Percentiles rank a stretch among this genome's conserved stretches.
phyloP scores from a whole-genome alignment of 1,140 invertebrate genomes.

The Bombus difficillimus region DNA sequence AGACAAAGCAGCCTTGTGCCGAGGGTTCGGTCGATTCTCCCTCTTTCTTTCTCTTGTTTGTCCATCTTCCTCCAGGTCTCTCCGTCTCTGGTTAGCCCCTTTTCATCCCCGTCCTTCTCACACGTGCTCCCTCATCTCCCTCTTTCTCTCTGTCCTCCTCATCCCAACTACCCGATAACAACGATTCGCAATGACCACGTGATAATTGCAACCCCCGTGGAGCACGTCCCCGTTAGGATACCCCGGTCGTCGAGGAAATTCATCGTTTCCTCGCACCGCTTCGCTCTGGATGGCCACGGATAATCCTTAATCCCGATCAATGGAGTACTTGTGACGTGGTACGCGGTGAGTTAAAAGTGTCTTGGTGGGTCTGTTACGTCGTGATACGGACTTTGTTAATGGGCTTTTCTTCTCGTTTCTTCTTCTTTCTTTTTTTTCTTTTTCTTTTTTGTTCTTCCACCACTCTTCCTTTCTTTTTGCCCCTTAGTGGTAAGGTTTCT shows the following conservation, averaged over 20 bases:
- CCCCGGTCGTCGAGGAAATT: slow-evolving; percentile 76
- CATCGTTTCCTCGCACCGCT: slow-evolving; percentile 69
- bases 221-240: slow-evolving; percentile 66
- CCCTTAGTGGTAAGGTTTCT: not conserved
- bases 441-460: too few relatives aligned
- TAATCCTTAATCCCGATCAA: slow-evolving; percentile 60
- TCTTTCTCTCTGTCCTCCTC: slow-evolving; percentile 16
- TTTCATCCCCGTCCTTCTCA: slow-evolving; percentile 27
- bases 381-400: slow-evolving; percentile 52
- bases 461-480: too few relatives aligned
- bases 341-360: slow-evolving; percentile 50
- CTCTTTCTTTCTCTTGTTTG: slow-evolving; percentile 62
- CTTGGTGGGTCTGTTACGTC: slow-evolving; percentile 47
- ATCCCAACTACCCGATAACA: slow-evolving; percentile 74
- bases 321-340: slow-evolving; percentile 49
- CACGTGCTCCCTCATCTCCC: slow-evolving; percentile 19
- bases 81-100: slow-evolving; percentile 2
- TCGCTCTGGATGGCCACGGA: slow-evolving; percentile 46
- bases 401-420: slow-evolving; percentile 6
- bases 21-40: slow-evolving; percentile 74
- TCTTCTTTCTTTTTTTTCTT: not conserved
- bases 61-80: slow-evolving; percentile 5
- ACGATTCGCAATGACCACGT: slow-evolving; percentile 81
- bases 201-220: slow-evolving; percentile 79
- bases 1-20: slow-evolving; percentile 70